Conservation (phyloP, 2,797 vertebrate species). For the Phrynocephalus forsythii region DNA sequence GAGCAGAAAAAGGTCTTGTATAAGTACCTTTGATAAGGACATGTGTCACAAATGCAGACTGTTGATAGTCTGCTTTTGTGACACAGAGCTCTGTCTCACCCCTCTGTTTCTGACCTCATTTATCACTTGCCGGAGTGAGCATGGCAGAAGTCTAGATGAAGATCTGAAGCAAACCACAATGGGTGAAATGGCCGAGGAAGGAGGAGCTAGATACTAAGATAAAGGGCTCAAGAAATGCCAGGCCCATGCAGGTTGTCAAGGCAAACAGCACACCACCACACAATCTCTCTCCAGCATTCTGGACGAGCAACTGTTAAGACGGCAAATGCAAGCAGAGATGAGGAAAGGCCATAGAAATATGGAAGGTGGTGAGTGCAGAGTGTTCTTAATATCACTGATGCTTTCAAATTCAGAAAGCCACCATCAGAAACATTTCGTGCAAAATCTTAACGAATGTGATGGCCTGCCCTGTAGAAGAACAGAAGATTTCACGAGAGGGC, state of each 20-base stretch:
- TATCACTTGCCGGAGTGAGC: background rate
- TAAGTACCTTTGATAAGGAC: no score
- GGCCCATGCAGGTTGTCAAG: background rate
- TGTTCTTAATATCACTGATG: background rate
- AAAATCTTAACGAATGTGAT: background rate
- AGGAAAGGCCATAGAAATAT: background rate
- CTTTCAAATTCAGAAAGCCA: background rate
- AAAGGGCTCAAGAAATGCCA: background rate
- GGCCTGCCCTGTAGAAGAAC: background rate
- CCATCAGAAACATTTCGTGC: background rate
- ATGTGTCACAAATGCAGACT: background rate
- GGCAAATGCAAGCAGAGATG: background rate
- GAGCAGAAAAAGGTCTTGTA: background rate
- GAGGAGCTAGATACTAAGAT: background rate
- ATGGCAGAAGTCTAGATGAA: background rate
- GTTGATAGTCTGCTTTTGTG: background rate
- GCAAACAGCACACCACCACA: background rate
- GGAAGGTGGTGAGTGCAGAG: background rate
- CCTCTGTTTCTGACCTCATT: background rate
- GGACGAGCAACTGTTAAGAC: slow-evolving; percentile 32
- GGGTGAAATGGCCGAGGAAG: background rate
- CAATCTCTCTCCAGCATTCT: background rate
- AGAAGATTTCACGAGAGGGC: background rate
- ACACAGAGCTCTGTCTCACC: background rate
- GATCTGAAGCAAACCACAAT: background rate